Percentiles rank a stretch among this genome's conserved stretches.
phyloP scores from a whole-genome alignment of 2,113 vertebrate species.

The Podiceps cristatus region DNA sequence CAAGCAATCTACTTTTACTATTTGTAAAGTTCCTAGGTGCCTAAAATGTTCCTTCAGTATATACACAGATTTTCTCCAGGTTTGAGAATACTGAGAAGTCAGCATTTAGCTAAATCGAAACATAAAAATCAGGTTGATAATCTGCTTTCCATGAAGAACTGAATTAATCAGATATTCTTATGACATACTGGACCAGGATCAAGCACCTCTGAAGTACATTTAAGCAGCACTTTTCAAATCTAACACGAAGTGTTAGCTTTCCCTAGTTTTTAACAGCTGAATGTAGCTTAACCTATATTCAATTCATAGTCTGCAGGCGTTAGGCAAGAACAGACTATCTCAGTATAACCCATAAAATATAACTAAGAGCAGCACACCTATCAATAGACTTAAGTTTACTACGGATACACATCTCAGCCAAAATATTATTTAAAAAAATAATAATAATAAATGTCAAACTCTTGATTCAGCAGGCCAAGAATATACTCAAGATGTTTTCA shows the following conservation, averaged over 20 bases:
- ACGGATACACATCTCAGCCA: neutral
- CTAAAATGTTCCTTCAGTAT: neutral
- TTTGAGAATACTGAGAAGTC: neutral
- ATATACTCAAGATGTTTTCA: neutral
- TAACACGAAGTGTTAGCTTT: neutral
- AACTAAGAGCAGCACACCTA: neutral
- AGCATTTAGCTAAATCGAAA: neutral
- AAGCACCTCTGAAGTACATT: neutral
- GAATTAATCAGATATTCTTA: neutral
- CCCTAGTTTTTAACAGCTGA: neutral
- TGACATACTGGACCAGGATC: neutral
- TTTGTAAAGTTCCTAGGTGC: neutral
- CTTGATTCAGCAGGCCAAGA: neutral
- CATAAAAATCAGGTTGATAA: neutral
- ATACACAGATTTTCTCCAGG: neutral
- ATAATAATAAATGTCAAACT: neutral
- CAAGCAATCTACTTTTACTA: neutral
- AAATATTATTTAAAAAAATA: neutral
- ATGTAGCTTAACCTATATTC: neutral
- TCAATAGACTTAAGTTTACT: neutral
- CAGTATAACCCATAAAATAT: neutral
- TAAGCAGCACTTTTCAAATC: neutral
- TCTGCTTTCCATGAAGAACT: neutral
- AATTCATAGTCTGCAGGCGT: neutral
- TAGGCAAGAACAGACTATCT: neutral